Conservation (phyloP, 1,140 invertebrate species). For the Stenopsyche tienmushanensis region DNA sequence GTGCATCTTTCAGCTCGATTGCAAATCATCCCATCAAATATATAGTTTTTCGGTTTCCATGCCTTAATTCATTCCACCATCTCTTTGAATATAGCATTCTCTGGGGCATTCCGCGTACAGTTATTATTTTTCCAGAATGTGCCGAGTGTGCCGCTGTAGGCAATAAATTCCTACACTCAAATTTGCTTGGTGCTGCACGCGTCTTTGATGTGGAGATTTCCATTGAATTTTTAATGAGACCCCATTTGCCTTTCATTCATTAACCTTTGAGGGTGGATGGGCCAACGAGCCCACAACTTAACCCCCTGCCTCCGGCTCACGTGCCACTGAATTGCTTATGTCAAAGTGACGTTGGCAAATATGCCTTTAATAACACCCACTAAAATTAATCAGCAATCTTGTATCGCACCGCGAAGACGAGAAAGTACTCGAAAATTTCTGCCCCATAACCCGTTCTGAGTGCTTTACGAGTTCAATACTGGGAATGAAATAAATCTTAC, state of each 20-base stretch:
- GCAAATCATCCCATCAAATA: too few species aligned
- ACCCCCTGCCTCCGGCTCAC: background rate
- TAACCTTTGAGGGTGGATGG: slow-evolving; percentile 7
- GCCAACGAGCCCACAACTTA: background rate
- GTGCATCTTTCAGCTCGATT: too few species aligned
- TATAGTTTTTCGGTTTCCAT: too few species aligned
- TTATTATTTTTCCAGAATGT: slow-evolving; percentile 4
- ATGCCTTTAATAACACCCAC: slow-evolving; percentile 3
- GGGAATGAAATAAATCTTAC: too few species aligned
- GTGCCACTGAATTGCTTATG: slow-evolving; percentile 3
- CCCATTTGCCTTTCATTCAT: slow-evolving; percentile 8
- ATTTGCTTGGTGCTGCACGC: slow-evolving; percentile 8
- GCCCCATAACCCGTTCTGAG: too few species aligned
- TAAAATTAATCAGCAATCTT: slow-evolving; percentile 10
- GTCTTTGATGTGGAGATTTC: slow-evolving; percentile 13
- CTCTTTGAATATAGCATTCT: too few species aligned
- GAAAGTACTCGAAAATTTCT: background rate
- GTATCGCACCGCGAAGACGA: background rate
- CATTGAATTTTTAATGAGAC: slow-evolving; percentile 11
- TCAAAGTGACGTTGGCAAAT: slow-evolving; percentile 12
- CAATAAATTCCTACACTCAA: slow-evolving; percentile 3
- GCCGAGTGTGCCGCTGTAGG: background rate
- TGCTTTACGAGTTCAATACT: too few species aligned
- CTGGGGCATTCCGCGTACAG: too few species aligned
- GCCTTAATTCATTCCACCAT: too few species aligned